Evolutionary conservation across 1,140 invertebrate genomes (phyloP).

Genomic region (Elysia chlorotica): DNA sequence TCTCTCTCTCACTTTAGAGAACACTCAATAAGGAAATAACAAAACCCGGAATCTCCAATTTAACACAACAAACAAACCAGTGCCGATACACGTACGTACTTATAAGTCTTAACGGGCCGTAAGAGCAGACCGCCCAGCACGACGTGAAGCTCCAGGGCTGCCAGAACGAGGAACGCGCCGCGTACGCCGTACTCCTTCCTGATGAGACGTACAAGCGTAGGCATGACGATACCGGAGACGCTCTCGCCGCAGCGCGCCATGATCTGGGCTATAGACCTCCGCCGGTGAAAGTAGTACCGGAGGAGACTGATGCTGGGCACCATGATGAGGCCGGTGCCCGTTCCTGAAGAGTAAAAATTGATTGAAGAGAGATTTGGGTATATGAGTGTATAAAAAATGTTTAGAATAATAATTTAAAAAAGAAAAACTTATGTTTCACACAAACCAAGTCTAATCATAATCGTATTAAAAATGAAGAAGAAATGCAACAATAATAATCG

Average conservation of each 20-base stretch:
- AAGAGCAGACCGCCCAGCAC: not conserved
- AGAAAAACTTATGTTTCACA: no score
- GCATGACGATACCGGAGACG: constrained; percentile 6
- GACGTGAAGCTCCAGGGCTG: not conserved
- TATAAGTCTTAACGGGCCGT: not conserved
- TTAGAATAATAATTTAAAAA: not conserved
- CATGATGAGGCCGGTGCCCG: not conserved
- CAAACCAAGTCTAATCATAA: no score
- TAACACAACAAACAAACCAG: no score
- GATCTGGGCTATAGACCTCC: not conserved
- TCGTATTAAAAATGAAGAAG: no score
- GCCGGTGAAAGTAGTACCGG: not conserved
- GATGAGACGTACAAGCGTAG: not conserved
- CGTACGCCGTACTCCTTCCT: not conserved
- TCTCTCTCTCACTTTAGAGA: no score
- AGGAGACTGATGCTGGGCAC: not conserved
- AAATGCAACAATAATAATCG: no score
- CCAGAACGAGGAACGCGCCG: constrained; percentile 5
- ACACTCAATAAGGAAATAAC: no score
- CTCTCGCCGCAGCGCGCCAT: not conserved
- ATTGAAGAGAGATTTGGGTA: no score
- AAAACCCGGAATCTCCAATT: no score
- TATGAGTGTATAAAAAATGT: not conserved
- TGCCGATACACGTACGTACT: not conserved
- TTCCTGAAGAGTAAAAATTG: no score